Evolutionary conservation across 2,797 vertebrate genomes (phyloP).

Genomic region (Acomys russatus): DNA sequence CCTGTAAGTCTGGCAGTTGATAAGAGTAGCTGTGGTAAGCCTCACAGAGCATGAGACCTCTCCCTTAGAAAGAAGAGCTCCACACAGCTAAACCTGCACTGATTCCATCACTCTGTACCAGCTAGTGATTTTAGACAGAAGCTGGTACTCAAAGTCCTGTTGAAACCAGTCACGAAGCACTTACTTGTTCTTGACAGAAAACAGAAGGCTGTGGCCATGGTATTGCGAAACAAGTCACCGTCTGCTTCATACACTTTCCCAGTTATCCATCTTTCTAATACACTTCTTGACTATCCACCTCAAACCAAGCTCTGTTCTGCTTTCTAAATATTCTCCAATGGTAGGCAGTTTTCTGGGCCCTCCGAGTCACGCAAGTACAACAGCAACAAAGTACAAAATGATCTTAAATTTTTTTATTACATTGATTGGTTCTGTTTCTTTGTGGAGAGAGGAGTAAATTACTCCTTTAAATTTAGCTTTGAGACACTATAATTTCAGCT

Average conservation of each 20-base stretch:
- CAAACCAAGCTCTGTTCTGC: neutral
- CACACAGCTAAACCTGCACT: neutral
- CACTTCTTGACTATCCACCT: neutral
- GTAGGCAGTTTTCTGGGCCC: slow-evolving; percentile 14
- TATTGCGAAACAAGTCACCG: neutral
- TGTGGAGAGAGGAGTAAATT: slow-evolving; percentile 73
- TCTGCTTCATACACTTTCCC: neutral
- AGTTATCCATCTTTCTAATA: neutral
- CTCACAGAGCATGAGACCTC: neutral
- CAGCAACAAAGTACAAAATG: slow-evolving; percentile 68
- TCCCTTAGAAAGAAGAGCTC: neutral
- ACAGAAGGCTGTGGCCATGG: neutral
- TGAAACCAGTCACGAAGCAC: neutral
- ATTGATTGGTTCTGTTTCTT: slow-evolving; percentile 79
- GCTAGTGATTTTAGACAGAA: neutral
- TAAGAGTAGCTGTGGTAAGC: neutral
- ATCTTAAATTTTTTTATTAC: slow-evolving; percentile 74
- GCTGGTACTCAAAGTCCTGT: neutral
- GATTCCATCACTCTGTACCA: neutral
- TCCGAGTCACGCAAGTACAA: neutral
- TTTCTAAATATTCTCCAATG: slow-evolving; percentile 69
- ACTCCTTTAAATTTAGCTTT: slow-evolving; percentile 80
- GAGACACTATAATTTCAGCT: slow-evolving; percentile 80
- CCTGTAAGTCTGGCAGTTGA: neutral
- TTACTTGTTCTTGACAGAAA: neutral